These are phyloP conservation scores for Sarotherodon lohbergeri DNA, from an alignment of 2,113 vertebrate genomes.

Conservation along the genomic window DNA sequence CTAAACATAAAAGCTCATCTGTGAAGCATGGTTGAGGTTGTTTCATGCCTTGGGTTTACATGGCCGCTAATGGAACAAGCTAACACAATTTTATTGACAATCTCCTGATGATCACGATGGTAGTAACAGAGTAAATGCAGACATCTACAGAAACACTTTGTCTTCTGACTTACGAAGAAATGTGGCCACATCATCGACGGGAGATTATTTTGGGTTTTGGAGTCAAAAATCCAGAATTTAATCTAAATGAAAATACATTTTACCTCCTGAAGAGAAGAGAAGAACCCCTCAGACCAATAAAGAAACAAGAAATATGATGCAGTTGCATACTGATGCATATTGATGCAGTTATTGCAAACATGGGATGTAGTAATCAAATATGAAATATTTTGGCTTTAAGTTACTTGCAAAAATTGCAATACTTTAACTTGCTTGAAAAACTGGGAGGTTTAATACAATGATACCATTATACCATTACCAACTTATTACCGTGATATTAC, in stretches of 20 bases:
- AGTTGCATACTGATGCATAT: neutral
- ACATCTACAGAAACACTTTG: neutral
- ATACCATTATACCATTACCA: neutral
- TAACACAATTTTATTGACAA: neutral
- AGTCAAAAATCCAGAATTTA: neutral
- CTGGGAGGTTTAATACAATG: neutral
- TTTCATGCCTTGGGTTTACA: neutral
- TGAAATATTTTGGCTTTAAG: neutral
- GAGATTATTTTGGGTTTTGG: neutral
- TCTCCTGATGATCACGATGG: neutral
- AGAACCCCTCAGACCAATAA: neutral
- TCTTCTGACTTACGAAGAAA: neutral
- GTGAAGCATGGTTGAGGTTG: neutral
- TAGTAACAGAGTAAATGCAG: neutral
- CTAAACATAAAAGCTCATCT: neutral
- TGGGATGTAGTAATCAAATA: neutral
- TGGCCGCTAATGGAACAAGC: neutral
- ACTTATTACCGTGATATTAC: neutral
- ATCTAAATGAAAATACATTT: neutral
- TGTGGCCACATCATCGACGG: rapidly evolving
- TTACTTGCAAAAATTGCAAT: neutral
- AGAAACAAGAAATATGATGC: neutral
- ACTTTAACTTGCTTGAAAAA: neutral
- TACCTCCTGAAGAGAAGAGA: neutral
- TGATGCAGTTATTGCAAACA: neutral